Percentiles rank a stretch among this genome's conserved stretches.
These are phyloP conservation scores for Cranoglanis bouderius DNA, from an alignment of 2,113 vertebrate species.

Conservation along the genomic window DNA sequence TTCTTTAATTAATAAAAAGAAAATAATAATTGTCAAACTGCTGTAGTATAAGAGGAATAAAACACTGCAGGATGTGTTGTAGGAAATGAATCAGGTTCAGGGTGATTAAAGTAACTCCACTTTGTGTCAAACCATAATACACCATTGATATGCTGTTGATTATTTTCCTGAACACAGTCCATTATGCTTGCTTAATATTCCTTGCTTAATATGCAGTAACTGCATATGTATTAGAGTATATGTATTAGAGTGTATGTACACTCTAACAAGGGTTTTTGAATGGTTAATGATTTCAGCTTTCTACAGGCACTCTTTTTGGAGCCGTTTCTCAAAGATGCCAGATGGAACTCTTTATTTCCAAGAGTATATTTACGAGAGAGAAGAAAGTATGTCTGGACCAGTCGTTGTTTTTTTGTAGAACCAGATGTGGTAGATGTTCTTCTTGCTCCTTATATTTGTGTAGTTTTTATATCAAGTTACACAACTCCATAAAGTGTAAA, in stretches of 20 bases:
- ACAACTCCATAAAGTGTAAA: not conserved
- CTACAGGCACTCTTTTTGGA: not conserved
- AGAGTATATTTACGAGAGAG: not conserved
- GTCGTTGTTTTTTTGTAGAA: not conserved
- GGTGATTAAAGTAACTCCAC: not conserved
- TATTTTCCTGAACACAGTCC: not conserved
- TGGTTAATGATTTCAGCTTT: not conserved
- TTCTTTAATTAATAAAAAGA: not conserved
- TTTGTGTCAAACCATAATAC: not conserved
- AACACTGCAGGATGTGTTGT: not conserved
- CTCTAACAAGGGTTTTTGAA: not conserved
- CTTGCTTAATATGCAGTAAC: not conserved
- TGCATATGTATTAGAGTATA: too few species aligned
- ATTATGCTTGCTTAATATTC: not conserved
- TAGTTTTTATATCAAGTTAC: not conserved
- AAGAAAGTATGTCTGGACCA: not conserved
- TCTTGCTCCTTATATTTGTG: not conserved
- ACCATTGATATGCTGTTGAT: not conserved
- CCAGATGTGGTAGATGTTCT: not conserved
- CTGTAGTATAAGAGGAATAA: not conserved
- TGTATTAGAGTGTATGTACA: too few species aligned
- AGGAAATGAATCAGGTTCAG: too few species aligned
- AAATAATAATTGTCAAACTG: not conserved
- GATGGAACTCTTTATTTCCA: slow-evolving; percentile 6
- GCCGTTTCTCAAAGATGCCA: not conserved